Evolutionary conservation across 1,140 invertebrate species (phyloP), one percentile per base, ranked within the genome.

Genomic region (Pygmarrhopalites habei): DNA sequence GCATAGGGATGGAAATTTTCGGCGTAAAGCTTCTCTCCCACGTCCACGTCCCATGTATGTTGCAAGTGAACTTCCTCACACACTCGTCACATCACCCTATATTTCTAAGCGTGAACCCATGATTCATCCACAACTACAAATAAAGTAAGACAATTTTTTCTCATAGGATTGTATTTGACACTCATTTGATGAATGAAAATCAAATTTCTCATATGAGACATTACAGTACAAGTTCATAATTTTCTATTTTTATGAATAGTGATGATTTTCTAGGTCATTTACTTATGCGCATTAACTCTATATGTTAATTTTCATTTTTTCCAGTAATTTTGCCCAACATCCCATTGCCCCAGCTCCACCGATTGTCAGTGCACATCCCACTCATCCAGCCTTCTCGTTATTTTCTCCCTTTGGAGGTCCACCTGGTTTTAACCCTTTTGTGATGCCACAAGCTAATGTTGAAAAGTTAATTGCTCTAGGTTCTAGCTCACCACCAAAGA

Each of bases 81-180:
- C 57, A 39, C 62, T 65, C 46, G 46, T 60, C 43, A 69, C 62
- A 23, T 69, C 60, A 32, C 67, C 64, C 25, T 66, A 60, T 64
- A 52, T 58, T 30, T 57, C 63, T 10, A 67, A 64, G 29, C 32
- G 60, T 26, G 65, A 64, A 26, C 39, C 64, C 10, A 35, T 64
- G 30, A 55, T 65, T 55, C 65, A 64, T 55, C 70, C 55, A 23
- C 68, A 67, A 49, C 53, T 65, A 52, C 56, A 56, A 43, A 26
- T 65, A 14, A 60, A 60, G 61, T 63, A 58, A 63, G 28, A 43
- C 29, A 5, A 2, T 49, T 21, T 58, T 46, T 52, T 53, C 10
- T 26, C 17, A 28, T n/a, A n/a, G n/a, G n/a, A n/a, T n/a, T n/a
- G n/a, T n/a, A n/a, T n/a, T n/a, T n/a, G n/a, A n/a, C n/a, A n/a